Evolutionary conservation across 2,888 invertebrate genomes (phyloP).

Genomic region (Folsomia candida): DNA sequence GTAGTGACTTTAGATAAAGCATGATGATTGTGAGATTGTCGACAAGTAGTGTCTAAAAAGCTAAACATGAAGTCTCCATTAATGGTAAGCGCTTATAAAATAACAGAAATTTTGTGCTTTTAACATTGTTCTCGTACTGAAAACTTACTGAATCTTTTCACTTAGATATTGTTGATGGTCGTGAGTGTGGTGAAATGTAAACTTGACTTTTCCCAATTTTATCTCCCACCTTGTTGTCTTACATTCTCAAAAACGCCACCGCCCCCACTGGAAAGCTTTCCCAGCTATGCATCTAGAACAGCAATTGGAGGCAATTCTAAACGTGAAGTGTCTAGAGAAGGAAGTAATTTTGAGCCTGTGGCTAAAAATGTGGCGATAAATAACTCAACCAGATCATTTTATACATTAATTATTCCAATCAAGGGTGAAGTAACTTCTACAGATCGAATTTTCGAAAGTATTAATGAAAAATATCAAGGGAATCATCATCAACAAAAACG

Average conservation of each 20-base stretch:
- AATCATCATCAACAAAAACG: too few relatives aligned
- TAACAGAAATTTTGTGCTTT: background rate
- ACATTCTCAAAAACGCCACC: constrained; percentile 16
- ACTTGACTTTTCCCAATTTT: constrained; percentile 43
- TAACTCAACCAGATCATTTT: background rate
- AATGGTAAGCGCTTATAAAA: background rate
- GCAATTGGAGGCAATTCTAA: background rate
- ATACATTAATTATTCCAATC: background rate
- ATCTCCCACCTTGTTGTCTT: constrained; percentile 46
- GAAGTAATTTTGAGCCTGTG: background rate
- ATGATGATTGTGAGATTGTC: background rate
- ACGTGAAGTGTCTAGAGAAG: background rate
- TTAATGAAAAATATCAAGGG: too few relatives aligned
- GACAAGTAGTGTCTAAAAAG: background rate
- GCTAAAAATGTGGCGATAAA: background rate
- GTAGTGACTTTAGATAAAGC: too few relatives aligned
- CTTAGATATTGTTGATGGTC: too few relatives aligned
- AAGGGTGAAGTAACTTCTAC: too few relatives aligned
- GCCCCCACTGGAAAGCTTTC: constrained; percentile 2
- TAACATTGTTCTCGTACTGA: too few relatives aligned
- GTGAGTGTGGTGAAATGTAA: background rate
- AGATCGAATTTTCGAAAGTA: too few relatives aligned
- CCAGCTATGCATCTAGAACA: background rate
- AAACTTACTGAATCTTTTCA: too few relatives aligned
- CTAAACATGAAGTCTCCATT: background rate